phyloP scores from a whole-genome alignment of 2,797 vertebrate species.

The Lithobates sylvaticus region DNA sequence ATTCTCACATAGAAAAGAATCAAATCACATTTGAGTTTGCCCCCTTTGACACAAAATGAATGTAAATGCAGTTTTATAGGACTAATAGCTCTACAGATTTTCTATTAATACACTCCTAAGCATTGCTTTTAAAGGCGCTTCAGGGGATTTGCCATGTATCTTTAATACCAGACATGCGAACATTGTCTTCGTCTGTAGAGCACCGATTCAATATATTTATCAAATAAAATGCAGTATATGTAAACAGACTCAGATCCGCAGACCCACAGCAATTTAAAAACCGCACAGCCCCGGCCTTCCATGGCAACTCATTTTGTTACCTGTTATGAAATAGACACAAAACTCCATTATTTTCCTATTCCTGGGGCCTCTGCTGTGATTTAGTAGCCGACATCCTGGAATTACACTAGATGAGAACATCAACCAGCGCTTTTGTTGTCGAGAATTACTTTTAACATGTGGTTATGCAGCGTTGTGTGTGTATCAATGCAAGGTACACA shows the following conservation, averaged over 20 bases:
- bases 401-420: slow-evolving; percentile 57
- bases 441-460: slow-evolving; percentile 40
- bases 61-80: too few relatives aligned
- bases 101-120: background rate
- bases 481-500: slow-evolving; percentile 37
- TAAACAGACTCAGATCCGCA: background rate
- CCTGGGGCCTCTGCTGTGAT: slow-evolving; percentile 8
- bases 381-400: slow-evolving; percentile 50
- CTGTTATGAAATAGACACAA: background rate
- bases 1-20: too few relatives aligned
- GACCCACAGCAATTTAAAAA: background rate
- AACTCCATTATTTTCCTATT: slow-evolving; percentile 48
- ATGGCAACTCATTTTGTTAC: slow-evolving; percentile 3
- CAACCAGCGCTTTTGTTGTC: slow-evolving; percentile 49
- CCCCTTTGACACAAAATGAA: too few relatives aligned
- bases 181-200: background rate
- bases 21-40: too few relatives aligned
- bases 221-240: background rate
- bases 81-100: too few relatives aligned
- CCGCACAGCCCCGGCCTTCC: background rate
- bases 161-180: background rate
- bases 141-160: background rate
- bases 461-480: slow-evolving; percentile 40
- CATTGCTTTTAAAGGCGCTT: background rate
- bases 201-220: slow-evolving; percentile 19